Conservation (phyloP, 2,797 vertebrate species). For the Gorsachius magnificus region DNA sequence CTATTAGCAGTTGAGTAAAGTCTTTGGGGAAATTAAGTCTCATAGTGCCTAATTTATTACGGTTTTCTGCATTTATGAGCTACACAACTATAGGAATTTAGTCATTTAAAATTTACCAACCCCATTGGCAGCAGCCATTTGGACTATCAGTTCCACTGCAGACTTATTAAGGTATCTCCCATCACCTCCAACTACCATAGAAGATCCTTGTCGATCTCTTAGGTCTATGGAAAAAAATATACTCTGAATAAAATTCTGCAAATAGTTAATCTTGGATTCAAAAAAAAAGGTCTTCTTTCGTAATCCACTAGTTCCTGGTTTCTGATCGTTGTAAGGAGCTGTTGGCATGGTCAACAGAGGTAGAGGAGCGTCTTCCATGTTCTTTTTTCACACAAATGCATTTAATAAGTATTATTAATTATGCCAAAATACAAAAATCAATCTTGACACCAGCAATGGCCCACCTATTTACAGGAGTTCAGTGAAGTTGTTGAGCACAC, state of each 20-base stretch:
- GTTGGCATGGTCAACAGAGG: slow-evolving; percentile 89
- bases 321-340: slow-evolving; percentile 89
- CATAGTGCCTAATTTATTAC: neutral
- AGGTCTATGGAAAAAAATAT: slow-evolving; percentile 95
- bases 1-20: neutral
- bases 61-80: slow-evolving; percentile 16
- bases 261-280: slow-evolving; percentile 88
- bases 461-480: slow-evolving; percentile 73
- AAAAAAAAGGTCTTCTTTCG: slow-evolving; percentile 87
- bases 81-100: slow-evolving; percentile 30
- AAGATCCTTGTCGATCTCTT: slow-evolving; percentile 93
- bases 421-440: slow-evolving; percentile 10
- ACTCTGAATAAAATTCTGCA: slow-evolving; percentile 96
- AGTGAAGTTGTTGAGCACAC: slow-evolving; percentile 70
- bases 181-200: slow-evolving; percentile 93
- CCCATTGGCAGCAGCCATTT: slow-evolving; percentile 98
- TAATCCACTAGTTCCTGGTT: slow-evolving; percentile 86
- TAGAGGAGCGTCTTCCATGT: slow-evolving; percentile 86
- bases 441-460: slow-evolving; percentile 59
- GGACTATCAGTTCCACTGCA: slow-evolving; percentile 90
- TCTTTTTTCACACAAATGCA: slow-evolving; percentile 38
- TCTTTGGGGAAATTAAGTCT: neutral
- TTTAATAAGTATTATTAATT: slow-evolving; percentile 31
- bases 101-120: slow-evolving; percentile 82
- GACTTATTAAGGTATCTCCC: slow-evolving; percentile 92